Percentiles rank a stretch among this genome's conserved stretches.
These are phyloP conservation scores for Amitus sp. DNA, from an alignment of 2,888 invertebrate species.

Conservation along the genomic window DNA sequence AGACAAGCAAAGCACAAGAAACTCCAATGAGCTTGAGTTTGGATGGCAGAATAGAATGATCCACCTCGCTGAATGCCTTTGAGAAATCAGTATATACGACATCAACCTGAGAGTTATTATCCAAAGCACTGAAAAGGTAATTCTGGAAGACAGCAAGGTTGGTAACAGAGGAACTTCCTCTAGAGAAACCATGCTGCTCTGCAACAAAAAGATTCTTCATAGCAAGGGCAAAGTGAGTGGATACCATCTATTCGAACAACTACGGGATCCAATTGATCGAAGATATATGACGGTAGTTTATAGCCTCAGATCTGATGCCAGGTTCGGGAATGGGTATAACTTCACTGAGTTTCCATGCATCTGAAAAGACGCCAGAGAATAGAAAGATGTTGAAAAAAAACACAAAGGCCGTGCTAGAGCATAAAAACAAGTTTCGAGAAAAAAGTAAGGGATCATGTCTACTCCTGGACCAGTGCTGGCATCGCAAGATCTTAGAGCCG, in stretches of 20 bases:
- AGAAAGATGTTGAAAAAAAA: constrained; percentile 15
- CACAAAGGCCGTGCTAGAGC: constrained; percentile 4
- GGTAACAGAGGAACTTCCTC: constrained; percentile 4
- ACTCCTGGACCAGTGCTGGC: constrained; percentile 6
- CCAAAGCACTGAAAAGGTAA: not conserved
- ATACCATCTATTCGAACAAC: constrained; percentile 15
- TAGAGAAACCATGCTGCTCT: constrained; percentile 13
- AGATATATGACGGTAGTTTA: constrained; percentile 18
- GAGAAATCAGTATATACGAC: not conserved
- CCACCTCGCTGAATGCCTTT: not conserved
- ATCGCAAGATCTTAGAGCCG: too few relatives aligned
- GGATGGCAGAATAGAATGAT: not conserved
- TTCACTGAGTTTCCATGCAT: constrained; percentile 11
- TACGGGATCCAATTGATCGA: constrained; percentile 15
- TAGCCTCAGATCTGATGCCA: constrained; percentile 5
- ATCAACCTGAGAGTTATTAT: not conserved
- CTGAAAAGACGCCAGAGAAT: constrained; percentile 3
- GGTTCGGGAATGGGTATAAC: constrained; percentile 16
- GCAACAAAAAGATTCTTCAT: not conserved
- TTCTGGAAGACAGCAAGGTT: not conserved
- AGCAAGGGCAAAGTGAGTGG: not conserved
- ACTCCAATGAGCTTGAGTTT: constrained; percentile 1
- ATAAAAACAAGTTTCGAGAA: constrained; percentile 10
- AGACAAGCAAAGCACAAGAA: too few relatives aligned
- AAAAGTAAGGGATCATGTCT: constrained; percentile 8